Evolutionary conservation across 2,888 invertebrate genomes (phyloP).

Genomic region (Pyralis farinalis): DNA sequence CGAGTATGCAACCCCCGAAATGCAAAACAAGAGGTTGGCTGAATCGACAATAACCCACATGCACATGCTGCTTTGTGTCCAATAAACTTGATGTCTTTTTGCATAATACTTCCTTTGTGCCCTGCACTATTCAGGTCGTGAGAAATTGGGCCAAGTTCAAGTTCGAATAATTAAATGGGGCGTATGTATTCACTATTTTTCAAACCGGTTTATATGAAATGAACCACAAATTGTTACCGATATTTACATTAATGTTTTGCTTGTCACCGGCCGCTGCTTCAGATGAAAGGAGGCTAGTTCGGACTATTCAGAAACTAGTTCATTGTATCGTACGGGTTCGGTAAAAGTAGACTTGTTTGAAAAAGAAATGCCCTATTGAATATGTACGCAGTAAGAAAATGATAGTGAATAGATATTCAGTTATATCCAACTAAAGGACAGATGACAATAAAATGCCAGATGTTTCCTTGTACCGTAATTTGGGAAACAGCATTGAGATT

Average conservation of each 20-base stretch:
- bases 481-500: too few species aligned
- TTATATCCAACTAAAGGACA: neutral
- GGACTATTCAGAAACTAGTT: constrained; percentile 15
- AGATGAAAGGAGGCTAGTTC: neutral
- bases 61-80: constrained; percentile 34
- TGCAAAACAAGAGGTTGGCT: neutral
- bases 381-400: neutral
- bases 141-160: constrained; percentile 75
- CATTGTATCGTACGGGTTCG: constrained; percentile 13
- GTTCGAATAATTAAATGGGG: constrained; percentile 26
- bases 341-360: constrained; percentile 14
- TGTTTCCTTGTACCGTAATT: too few species aligned
- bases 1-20: too few species aligned
- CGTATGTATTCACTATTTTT: constrained; percentile 25
- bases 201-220: constrained; percentile 45
- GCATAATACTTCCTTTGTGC: constrained; percentile 51
- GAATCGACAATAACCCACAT: neutral
- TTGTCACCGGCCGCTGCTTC: too few species aligned
- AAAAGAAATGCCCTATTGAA: constrained; percentile 4
- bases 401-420: neutral
- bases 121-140: constrained; percentile 53
- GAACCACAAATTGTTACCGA: constrained; percentile 36
- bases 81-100: constrained; percentile 42
- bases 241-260: constrained; percentile 13
- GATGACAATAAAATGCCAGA: too few species aligned